Conservation (phyloP, 92 coral and sea anemone species). For the Isaurus tuberculatus region DNA sequence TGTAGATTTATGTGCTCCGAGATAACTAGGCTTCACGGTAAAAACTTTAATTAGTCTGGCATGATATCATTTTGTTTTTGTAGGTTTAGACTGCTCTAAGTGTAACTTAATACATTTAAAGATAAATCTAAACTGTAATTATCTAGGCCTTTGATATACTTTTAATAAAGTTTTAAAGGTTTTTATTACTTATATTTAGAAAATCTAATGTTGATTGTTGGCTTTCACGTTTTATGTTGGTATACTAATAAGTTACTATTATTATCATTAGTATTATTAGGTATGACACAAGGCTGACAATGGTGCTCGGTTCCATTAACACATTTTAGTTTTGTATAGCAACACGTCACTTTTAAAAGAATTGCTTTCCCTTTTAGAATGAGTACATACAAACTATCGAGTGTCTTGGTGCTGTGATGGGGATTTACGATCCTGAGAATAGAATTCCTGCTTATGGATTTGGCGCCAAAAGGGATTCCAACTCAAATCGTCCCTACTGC, state of each 20-base stretch:
- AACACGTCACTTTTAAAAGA: not conserved
- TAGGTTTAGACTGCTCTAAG: not conserved
- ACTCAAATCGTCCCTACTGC: conserved; percentile 65
- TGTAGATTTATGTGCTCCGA: too few relatives aligned
- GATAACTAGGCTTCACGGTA: not conserved
- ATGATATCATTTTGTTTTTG: not conserved
- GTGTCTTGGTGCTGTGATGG: conserved; percentile 78
- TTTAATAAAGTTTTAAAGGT: too few relatives aligned
- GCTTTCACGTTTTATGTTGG: too few relatives aligned
- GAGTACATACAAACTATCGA: conserved; percentile 82
- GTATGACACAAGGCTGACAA: too few relatives aligned
- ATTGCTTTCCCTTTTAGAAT: not conserved
- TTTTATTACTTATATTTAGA: too few relatives aligned
- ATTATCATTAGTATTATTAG: too few relatives aligned
- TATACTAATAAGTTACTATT: too few relatives aligned
- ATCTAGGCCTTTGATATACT: too few relatives aligned
- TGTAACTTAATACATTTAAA: too few relatives aligned
- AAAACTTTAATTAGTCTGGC: not conserved
- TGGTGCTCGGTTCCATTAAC: not conserved
- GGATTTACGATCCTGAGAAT: conserved; percentile 76
- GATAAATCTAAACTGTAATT: too few relatives aligned
- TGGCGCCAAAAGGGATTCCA: conserved; percentile 75
- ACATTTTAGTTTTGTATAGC: not conserved
- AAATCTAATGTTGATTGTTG: too few relatives aligned
- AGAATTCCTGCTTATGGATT: conserved; percentile 87